Conservation (phyloP, 1,140 invertebrate genomes). For the Procambarus virginalis region DNA sequence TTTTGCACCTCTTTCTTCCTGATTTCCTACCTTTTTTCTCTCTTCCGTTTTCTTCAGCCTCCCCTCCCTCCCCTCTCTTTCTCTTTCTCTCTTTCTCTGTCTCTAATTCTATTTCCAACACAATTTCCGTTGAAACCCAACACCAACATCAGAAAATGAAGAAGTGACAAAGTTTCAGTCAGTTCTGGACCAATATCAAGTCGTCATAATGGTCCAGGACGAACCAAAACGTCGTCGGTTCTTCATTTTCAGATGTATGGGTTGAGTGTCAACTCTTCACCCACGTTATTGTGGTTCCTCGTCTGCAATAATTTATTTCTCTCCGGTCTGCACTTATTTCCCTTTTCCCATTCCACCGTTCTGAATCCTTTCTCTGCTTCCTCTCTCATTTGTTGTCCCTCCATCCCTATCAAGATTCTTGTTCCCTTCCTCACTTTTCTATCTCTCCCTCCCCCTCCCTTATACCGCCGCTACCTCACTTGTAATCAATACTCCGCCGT, state of each 20-base stretch:
- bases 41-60: neutral
- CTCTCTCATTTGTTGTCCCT: neutral
- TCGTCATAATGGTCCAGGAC: no score
- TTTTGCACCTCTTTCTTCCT: neutral
- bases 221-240: no score
- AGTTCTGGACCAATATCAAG: no score
- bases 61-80: neutral
- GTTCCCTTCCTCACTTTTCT: neutral
- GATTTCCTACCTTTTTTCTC: neutral
- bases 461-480: neutral
- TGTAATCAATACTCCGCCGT: neutral
- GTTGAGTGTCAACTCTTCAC: no score
- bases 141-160: no score
- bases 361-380: neutral
- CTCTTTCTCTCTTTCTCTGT: constrained; percentile 1
- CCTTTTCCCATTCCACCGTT: neutral
- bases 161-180: no score
- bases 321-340: neutral
- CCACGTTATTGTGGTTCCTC: no score
- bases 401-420: neutral
- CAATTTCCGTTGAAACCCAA: no score
- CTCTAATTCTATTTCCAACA: neutral
- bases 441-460: neutral
- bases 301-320: no score
- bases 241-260: no score